Conservation (phyloP, 92 coral and sea anemone species). For the Galaxea fascicularis region DNA sequence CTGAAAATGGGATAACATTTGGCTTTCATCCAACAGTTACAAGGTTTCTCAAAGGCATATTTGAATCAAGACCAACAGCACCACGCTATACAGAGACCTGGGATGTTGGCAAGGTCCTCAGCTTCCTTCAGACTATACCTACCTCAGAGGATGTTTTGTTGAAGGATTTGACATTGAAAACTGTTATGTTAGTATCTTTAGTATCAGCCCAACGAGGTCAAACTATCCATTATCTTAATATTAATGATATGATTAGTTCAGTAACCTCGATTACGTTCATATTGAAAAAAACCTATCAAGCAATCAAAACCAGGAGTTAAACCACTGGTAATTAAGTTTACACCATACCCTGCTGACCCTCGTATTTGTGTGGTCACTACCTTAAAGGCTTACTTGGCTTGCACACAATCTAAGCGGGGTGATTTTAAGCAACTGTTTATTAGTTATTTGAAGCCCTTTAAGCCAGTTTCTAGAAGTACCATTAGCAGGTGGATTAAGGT, state of each 20-base stretch:
- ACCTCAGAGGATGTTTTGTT: constrained; percentile 22
- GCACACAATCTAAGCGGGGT: constrained; percentile 15
- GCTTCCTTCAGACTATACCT: constrained; percentile 48
- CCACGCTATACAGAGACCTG: constrained; percentile 58
- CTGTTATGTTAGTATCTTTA: constrained; percentile 28
- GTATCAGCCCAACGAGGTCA: constrained; percentile 52
- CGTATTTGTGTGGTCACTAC: constrained; percentile 43
- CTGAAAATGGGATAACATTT: constrained; percentile 38
- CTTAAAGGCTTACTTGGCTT: constrained; percentile 12
- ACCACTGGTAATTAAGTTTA: constrained; percentile 32
- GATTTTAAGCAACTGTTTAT: constrained; percentile 30
- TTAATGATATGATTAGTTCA: constrained; percentile 35
- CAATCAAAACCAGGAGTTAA: constrained; percentile 37
- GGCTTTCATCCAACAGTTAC: too few relatives aligned
- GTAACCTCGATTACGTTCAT: constrained; percentile 33
- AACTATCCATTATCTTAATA: constrained; percentile 39
- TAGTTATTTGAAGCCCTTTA: constrained; percentile 45
- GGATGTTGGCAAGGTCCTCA: constrained; percentile 58
- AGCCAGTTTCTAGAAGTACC: constrained; percentile 46
- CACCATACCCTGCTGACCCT: constrained; percentile 33
- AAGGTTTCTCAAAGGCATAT: too few relatives aligned
- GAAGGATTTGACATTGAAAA: constrained; percentile 41
- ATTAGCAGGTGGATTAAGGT: constrained; percentile 46
- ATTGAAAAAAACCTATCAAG: constrained; percentile 29
- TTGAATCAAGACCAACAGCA: too few relatives aligned